Conservation (phyloP, 1,140 invertebrate genomes). For the Drosophila equinoxialis region DNA sequence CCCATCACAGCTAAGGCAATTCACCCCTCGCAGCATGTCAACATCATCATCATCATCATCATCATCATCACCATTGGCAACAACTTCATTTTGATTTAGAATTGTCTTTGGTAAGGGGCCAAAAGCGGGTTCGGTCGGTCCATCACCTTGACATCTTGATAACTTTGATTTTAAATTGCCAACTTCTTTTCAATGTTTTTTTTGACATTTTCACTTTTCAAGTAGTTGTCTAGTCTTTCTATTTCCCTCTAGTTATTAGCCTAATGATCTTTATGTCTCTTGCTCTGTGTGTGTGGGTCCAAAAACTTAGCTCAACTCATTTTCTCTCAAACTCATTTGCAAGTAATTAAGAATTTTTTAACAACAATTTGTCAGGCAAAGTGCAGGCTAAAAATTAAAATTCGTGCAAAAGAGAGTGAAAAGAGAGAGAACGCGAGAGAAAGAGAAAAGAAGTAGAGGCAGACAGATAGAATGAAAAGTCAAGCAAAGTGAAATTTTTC, state of each 20-base stretch:
- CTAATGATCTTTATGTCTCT: slow-evolving; percentile 44
- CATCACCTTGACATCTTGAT: slow-evolving; percentile 1
- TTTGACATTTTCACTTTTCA: not conserved
- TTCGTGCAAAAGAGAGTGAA: too few relatives aligned
- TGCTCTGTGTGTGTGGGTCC: not conserved
- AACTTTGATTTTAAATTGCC: slow-evolving; percentile 7
- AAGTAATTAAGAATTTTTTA: slow-evolving; percentile 59
- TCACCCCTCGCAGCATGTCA: slow-evolving; percentile 11
- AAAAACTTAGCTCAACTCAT: slow-evolving; percentile 9
- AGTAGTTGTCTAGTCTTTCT: not conserved
- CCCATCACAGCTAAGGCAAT: not conserved
- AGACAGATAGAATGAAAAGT: slow-evolving; percentile 1
- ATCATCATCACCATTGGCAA: not conserved
- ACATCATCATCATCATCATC: not conserved
- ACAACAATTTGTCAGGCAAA: slow-evolving; percentile 57
- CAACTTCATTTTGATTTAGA: slow-evolving; percentile 11
- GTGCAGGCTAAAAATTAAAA: too few relatives aligned
- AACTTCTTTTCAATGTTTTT: slow-evolving; percentile 1
- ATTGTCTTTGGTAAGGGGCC: not conserved
- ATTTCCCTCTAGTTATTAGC: slow-evolving; percentile 39
- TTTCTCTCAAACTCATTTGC: slow-evolving; percentile 54
- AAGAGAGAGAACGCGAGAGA: too few relatives aligned
- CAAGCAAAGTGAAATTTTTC: slow-evolving; percentile 22
- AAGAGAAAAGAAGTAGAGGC: too few relatives aligned
- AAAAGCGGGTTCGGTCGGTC: not conserved